These are phyloP conservation scores for Platichthys stellatus DNA, from an alignment of 2,113 vertebrate genomes.

Conservation along the genomic window DNA sequence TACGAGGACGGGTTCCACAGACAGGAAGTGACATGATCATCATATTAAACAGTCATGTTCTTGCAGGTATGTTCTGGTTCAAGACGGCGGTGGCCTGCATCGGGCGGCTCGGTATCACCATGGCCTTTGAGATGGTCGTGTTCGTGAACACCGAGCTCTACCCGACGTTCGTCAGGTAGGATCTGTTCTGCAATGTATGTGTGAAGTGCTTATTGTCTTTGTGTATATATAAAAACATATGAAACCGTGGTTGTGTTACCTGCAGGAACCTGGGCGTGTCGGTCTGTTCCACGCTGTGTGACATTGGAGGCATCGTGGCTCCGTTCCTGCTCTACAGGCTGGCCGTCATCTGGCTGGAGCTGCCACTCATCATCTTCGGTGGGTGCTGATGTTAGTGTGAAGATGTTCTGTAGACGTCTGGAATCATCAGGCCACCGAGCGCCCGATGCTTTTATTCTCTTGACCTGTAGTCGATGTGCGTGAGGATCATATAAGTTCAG, in stretches of 20 bases:
- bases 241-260: too few relatives aligned
- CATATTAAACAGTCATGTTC: background rate
- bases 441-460: too few relatives aligned
- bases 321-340: conserved; percentile 92
- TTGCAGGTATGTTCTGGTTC: conserved; percentile 88
- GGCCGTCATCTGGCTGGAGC: conserved; percentile 89
- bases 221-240: too few relatives aligned
- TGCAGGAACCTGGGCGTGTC: conserved; percentile 92
- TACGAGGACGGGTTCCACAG: background rate
- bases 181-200: too few relatives aligned
- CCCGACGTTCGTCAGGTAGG: conserved; percentile 89
- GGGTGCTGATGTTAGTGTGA: background rate
- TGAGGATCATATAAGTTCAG: too few relatives aligned
- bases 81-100: conserved; percentile 87
- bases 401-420: too few relatives aligned
- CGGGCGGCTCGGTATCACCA: conserved; percentile 91
- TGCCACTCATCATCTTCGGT: conserved; percentile 95
- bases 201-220: too few relatives aligned
- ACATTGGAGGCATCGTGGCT: conserved; percentile 90
- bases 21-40: background rate
- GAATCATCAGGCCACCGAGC: too few relatives aligned
- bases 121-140: conserved; percentile 93
- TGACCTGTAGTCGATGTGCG: too few relatives aligned
- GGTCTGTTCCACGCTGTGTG: conserved; percentile 89
- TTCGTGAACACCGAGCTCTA: conserved; percentile 93